phyloP scores from a whole-genome alignment of 1,140 invertebrate genomes.

The Venturia canescens region DNA sequence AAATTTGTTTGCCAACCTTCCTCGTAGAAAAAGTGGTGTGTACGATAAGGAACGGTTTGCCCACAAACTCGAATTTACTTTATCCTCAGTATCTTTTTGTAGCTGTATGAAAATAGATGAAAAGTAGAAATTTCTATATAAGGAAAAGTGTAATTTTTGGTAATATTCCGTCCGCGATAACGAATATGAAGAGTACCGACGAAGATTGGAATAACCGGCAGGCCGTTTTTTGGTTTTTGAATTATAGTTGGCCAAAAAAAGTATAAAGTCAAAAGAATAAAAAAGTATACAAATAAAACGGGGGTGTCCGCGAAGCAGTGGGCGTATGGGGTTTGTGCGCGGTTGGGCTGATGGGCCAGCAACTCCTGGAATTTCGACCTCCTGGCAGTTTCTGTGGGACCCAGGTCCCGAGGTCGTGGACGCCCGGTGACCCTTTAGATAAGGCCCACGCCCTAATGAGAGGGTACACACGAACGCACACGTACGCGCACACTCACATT shows the following conservation, averaged over 20 bases:
- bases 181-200: too few relatives aligned
- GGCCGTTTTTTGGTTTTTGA: background rate
- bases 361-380: slow-evolving; percentile 76
- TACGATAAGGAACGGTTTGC: too few relatives aligned
- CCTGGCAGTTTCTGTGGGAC: slow-evolving; percentile 65
- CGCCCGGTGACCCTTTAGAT: slow-evolving; percentile 75
- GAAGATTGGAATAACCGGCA: too few relatives aligned
- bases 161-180: too few relatives aligned
- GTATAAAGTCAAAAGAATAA: slow-evolving; percentile 13
- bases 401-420: slow-evolving; percentile 69
- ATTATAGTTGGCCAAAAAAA: slow-evolving; percentile 10
- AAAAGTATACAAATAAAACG: slow-evolving; percentile 39
- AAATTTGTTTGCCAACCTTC: too few relatives aligned
- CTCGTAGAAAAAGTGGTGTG: too few relatives aligned
- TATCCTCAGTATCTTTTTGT: too few relatives aligned
- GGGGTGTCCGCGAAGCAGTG: slow-evolving; percentile 54
- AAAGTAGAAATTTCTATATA: too few relatives aligned
- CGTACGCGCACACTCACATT: background rate
- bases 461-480: slow-evolving; percentile 68
- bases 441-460: slow-evolving; percentile 77
- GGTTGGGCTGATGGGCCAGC: slow-evolving; percentile 44
- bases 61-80: too few relatives aligned
- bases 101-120: too few relatives aligned
- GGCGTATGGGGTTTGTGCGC: slow-evolving; percentile 49
- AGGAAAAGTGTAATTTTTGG: too few relatives aligned